Conservation (phyloP, 2,888 invertebrate species). For the Amblyteles armatorius region DNA sequence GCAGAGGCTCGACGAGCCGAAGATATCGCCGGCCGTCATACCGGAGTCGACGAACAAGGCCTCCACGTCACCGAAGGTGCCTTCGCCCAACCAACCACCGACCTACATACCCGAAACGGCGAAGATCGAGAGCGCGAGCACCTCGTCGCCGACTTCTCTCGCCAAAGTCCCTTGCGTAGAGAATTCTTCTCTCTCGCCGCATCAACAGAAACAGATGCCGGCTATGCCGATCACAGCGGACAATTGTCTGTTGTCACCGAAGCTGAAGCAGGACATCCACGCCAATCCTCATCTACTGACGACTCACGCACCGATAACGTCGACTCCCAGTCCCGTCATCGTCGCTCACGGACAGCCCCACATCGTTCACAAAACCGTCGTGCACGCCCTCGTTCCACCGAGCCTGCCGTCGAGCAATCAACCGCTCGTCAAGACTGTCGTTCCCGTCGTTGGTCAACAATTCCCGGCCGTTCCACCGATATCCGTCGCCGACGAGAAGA, state of each 20-base stretch:
- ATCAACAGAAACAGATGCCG: constrained; percentile 73
- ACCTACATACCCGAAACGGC: constrained; percentile 83
- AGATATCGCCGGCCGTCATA: constrained; percentile 80
- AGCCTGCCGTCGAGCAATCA: constrained; percentile 73
- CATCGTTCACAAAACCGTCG: constrained; percentile 77
- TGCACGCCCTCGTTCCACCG: constrained; percentile 73
- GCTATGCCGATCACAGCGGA: constrained; percentile 70
- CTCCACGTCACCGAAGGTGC: constrained; percentile 83
- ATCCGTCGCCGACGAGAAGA: constrained; percentile 71
- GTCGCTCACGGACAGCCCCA: constrained; percentile 82
- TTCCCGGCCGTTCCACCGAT: constrained; percentile 64
- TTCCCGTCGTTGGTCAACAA: constrained; percentile 77
- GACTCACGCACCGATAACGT: constrained; percentile 87
- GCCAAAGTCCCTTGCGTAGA: constrained; percentile 73
- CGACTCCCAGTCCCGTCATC: constrained; percentile 85
- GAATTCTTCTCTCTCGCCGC: constrained; percentile 74
- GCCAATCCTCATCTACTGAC: constrained; percentile 88
- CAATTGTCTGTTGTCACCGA: constrained; percentile 74
- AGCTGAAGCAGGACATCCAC: constrained; percentile 80
- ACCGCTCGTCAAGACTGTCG: constrained; percentile 79
- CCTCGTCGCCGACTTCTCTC: constrained; percentile 76
- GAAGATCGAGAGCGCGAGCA: constrained; percentile 81
- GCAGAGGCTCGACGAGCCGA: constrained; percentile 80
- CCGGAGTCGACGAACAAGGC: constrained; percentile 81
- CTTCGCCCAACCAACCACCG: constrained; percentile 83